Percentiles rank a stretch among this genome's conserved stretches.
Evolutionary conservation across 2,797 vertebrate genomes (phyloP).

Genomic region (Pitangus sulphuratus): DNA sequence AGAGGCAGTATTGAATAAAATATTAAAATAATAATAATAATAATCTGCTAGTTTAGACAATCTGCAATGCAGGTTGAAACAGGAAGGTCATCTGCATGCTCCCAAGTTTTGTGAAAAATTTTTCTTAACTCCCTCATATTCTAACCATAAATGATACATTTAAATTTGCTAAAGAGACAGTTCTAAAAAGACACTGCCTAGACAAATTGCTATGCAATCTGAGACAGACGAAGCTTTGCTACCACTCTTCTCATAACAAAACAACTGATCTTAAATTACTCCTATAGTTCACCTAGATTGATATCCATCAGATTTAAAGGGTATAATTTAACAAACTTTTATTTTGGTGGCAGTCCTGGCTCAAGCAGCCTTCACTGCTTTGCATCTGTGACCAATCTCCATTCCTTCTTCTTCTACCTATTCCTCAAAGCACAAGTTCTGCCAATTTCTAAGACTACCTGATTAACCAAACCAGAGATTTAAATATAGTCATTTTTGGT

Average conservation of each 20-base stretch:
- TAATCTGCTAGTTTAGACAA: background rate
- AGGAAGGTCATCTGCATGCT: background rate
- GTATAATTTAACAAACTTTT: background rate
- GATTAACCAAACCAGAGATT: background rate
- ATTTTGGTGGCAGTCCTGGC: background rate
- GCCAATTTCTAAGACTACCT: background rate
- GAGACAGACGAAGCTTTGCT: background rate
- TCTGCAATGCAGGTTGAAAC: background rate
- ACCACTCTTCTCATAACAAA: background rate
- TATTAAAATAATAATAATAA: slow-evolving; percentile 25
- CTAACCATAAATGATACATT: background rate
- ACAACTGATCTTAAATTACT: background rate
- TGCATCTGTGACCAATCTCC: background rate
- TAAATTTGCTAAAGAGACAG: background rate
- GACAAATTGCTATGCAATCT: background rate
- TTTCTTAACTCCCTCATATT: background rate
- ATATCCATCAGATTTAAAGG: background rate
- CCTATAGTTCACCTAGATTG: background rate
- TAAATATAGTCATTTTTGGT: background rate
- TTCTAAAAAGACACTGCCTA: background rate
- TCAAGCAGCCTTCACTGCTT: background rate
- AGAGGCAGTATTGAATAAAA: slow-evolving; percentile 29
- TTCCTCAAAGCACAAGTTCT: background rate
- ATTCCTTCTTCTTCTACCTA: background rate
- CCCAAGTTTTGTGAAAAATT: background rate